A percentile compares a stretch with the other conserved stretches of the same genome.
Evolutionary conservation across 1,140 invertebrate species (phyloP).

Genomic region (Pseudomyrmex cubaensis): DNA sequence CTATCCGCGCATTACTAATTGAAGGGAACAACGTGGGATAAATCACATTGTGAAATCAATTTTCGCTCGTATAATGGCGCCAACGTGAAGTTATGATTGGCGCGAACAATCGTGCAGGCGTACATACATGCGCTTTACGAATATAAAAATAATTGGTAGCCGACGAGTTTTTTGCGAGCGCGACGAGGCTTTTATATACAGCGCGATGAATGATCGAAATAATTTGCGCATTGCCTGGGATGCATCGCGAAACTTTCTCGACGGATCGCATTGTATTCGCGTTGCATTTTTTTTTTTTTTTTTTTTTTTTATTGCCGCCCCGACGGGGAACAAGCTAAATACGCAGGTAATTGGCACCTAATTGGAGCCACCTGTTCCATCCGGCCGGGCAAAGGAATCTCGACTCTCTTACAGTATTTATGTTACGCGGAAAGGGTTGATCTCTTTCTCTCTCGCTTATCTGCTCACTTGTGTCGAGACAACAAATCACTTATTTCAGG

Average conservation of each 20-base stretch:
- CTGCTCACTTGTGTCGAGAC: conserved; percentile 14
- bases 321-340: conserved; percentile 73
- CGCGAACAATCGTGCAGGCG: conserved; percentile 22
- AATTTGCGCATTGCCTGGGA: conserved; percentile 33
- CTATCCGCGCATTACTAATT: conserved; percentile 38
- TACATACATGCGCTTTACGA: conserved; percentile 19
- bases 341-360: conserved; percentile 77
- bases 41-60: conserved; percentile 59
- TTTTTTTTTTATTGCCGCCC: conserved; percentile 22
- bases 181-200: conserved; percentile 1
- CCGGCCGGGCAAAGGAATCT: conserved; percentile 50
- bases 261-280: conserved; percentile 6
- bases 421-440: conserved; percentile 43
- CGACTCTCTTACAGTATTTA: conserved; percentile 54
- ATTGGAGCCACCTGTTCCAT: conserved; percentile 78
- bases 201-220: conserved; percentile 50
- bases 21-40: conserved; percentile 35
- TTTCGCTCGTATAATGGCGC: conserved; percentile 28
- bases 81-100: conserved; percentile 50
- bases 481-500: conserved; percentile 3
- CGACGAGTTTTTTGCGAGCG: conserved; percentile 47
- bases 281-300: conserved; percentile 10
- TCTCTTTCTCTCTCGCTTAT: conserved; percentile 2
- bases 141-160: conserved; percentile 58
- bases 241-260: conserved; percentile 50